Conservation (phyloP, 2,113 vertebrate genomes). For the Corythornis vintsioides region DNA sequence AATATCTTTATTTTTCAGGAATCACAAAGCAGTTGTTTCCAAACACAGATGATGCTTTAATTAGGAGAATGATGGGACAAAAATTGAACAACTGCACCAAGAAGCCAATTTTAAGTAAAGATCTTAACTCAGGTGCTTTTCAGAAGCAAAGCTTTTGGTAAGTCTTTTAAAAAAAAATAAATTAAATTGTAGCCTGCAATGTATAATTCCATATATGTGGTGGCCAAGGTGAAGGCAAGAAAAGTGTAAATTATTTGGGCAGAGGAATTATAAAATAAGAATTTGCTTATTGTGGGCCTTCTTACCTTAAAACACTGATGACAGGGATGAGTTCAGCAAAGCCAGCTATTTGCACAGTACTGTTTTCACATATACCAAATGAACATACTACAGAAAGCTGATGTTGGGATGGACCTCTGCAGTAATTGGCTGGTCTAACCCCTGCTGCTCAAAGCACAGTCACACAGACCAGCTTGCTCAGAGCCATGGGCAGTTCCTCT, state of each 20-base stretch:
- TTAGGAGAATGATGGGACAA: slow-evolving; percentile 81
- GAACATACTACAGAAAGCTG: neutral
- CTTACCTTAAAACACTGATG: neutral
- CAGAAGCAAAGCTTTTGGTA: slow-evolving; percentile 72
- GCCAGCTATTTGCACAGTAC: neutral
- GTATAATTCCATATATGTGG: neutral
- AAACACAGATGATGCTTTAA: slow-evolving; percentile 77
- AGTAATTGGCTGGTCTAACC: neutral
- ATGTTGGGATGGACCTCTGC: neutral
- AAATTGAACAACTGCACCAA: slow-evolving; percentile 82
- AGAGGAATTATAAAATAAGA: neutral
- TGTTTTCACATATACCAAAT: neutral
- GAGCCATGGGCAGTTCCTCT: neutral
- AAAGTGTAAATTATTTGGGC: neutral
- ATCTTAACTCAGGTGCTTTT: slow-evolving; percentile 74
- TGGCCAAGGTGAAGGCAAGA: neutral
- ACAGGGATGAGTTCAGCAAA: too few species aligned
- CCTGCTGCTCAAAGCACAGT: neutral
- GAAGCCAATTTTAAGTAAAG: slow-evolving; percentile 78
- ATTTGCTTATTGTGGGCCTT: neutral
- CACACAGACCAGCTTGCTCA: neutral
- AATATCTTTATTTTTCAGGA: slow-evolving; percentile 61
- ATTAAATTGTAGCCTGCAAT: neutral
- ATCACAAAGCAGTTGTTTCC: slow-evolving; percentile 80
- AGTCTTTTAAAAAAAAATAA: neutral